These are phyloP conservation scores for Axea sp. DNA, from an alignment of 2,888 invertebrate genomes.

Conservation along the genomic window DNA sequence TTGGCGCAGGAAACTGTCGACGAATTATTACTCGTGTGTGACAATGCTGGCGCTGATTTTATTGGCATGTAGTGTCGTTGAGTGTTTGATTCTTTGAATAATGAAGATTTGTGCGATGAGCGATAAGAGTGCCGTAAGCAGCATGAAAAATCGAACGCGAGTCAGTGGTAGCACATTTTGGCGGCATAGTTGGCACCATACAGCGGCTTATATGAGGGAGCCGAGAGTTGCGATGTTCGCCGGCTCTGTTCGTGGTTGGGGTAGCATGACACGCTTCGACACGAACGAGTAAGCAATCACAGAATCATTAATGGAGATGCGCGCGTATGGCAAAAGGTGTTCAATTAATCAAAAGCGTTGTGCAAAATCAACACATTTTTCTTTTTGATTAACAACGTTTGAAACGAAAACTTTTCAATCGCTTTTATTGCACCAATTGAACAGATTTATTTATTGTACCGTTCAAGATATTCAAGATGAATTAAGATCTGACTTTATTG, in stretches of 20 bases:
- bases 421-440: too few relatives aligned
- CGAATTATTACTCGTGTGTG: not conserved
- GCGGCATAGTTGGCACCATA: conserved; percentile 78
- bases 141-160: conserved; percentile 66
- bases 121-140: conserved; percentile 66
- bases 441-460: too few relatives aligned
- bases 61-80: not conserved
- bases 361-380: too few relatives aligned
- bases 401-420: too few relatives aligned
- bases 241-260: conserved; percentile 69
- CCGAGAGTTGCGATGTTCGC: conserved; percentile 66
- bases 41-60: conserved; percentile 27
- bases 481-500: too few relatives aligned
- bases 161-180: conserved; percentile 71
- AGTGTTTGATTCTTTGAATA: conserved; percentile 4
- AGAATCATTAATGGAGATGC: conserved; percentile 1
- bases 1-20: too few relatives aligned
- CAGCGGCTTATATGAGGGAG: conserved; percentile 71
- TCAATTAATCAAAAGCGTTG: too few relatives aligned
- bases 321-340: too few relatives aligned
- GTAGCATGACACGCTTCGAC: conserved; percentile 70
- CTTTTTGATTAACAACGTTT: too few relatives aligned
- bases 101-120: conserved; percentile 11
- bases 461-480: too few relatives aligned
- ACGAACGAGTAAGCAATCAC: conserved; percentile 68